Base-by-base conservation (phyloP, 1,140 invertebrate genomes). In the Neocloeon triangulifer region DNA sequence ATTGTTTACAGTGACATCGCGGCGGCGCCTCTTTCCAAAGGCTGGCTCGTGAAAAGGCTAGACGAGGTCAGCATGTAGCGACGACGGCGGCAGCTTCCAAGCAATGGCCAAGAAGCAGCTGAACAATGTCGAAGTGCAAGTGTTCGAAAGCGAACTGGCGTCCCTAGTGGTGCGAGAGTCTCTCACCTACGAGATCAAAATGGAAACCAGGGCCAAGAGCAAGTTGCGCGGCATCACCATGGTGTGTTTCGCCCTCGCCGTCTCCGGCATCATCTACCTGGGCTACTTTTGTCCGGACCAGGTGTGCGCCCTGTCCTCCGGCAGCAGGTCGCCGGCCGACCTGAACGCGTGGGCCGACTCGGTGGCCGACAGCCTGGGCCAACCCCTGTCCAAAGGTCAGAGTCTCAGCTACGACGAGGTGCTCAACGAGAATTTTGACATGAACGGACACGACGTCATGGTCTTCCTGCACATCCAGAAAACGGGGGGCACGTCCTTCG, bases 391-490 rank as follows among this genome's bases (percentile, higher is more conserved):
- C 32, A 37, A 39, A 31, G 50, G 16, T 62, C 64, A 37, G 19
- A 37, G 19, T 22, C 52, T 73, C 29, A 71, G 70, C 40, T 82
- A 81, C 46, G 77, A 81, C 41, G 77, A 82, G 51, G 69, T 84
- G 39, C 61, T 80, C 12, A 76, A 77, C 44, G 77, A 84, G 49
- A 77, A 80, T 49, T 85, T 85, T 55, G 75, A 85, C 49, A 77
- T 91, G 47, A 73, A 81, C 48, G 77, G 73, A 5, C 73, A 81
- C 43, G 92, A 97, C 61, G 91, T 97, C 13, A 80, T 99, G 60
- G 89, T 99, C 13, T 97, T 97, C 53, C 57, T 98, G 25, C 92
- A 98, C 50, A 95, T 97, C 55, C 92, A 97, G 56, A 97, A 98
- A 54, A 86, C 80, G 39, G 77, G 77, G 37, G 79, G 80, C 16